Percentiles rank a stretch among this genome's conserved stretches.
Conservation (phyloP, 2,797 vertebrate genomes). For the Chaunax sp. region DNA sequence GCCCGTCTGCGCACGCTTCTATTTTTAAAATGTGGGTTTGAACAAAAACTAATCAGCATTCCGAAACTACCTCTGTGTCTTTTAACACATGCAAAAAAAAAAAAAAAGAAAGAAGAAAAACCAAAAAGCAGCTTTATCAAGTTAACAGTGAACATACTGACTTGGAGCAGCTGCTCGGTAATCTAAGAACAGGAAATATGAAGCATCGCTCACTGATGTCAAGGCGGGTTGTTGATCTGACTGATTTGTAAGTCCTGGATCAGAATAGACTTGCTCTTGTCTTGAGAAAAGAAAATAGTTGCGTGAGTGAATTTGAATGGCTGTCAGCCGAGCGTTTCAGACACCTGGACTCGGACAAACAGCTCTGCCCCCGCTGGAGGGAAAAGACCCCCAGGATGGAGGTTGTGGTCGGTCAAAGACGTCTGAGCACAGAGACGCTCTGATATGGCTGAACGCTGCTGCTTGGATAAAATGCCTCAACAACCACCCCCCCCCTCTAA, state of each 20-base stretch:
- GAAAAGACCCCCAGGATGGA: slow-evolving; percentile 65
- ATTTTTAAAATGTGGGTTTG: not conserved
- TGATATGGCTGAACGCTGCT: slow-evolving; percentile 51
- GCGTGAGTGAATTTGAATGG: slow-evolving; percentile 72
- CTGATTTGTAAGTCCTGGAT: slow-evolving; percentile 45
- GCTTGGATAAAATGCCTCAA: slow-evolving; percentile 52
- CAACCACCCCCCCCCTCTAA: not conserved
- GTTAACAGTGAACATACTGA: not conserved
- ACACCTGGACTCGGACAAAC: slow-evolving; percentile 78
- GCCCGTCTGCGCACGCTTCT: not conserved
- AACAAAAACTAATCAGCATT: not conserved
- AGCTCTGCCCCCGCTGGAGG: slow-evolving; percentile 58
- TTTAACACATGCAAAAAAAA: too few species aligned
- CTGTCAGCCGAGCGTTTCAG: slow-evolving; percentile 75
- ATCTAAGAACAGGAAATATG: slow-evolving; percentile 19
- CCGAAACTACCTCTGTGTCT: slow-evolving; percentile 4
- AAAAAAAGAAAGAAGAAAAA: not conserved
- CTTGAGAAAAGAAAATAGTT: slow-evolving; percentile 62
- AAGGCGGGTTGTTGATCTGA: slow-evolving; percentile 31
- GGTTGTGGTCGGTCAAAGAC: slow-evolving; percentile 63
- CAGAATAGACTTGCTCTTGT: slow-evolving; percentile 54
- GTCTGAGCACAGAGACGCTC: slow-evolving; percentile 57
- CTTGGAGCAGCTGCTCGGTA: slow-evolving; percentile 12
- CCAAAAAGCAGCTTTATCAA: not conserved
- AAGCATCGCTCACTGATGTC: slow-evolving; percentile 31